Conservation (phyloP, 2,888 invertebrate genomes). For the Ormyrus thymus region DNA sequence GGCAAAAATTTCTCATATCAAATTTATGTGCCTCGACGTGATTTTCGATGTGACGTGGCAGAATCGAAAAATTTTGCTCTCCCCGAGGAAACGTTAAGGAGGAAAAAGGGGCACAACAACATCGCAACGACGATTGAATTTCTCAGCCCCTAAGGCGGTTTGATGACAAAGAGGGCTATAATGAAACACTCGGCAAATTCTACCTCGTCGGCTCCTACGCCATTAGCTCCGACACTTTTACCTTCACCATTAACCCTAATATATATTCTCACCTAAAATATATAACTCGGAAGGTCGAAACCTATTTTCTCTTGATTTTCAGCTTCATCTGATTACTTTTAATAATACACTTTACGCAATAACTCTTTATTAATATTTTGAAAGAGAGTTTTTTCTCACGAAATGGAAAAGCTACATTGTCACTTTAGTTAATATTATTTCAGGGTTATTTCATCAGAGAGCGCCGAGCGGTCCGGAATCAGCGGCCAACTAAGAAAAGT, state of each 20-base stretch:
- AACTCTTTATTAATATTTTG: too few species aligned
- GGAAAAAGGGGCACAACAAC: slow-evolving; percentile 46
- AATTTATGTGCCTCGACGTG: slow-evolving; percentile 39
- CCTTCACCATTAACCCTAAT: slow-evolving; percentile 40
- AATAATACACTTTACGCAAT: too few species aligned
- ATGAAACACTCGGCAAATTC: slow-evolving; percentile 60
- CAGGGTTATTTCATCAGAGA: slow-evolving; percentile 43
- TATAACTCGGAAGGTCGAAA: slow-evolving; percentile 5
- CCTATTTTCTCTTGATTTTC: slow-evolving; percentile 3
- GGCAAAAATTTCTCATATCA: slow-evolving; percentile 22
- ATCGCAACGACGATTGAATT: slow-evolving; percentile 58
- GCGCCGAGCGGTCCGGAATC: slow-evolving; percentile 36
- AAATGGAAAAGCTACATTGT: slow-evolving; percentile 43
- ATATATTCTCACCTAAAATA: slow-evolving; percentile 10
- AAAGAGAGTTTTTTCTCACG: not conserved
- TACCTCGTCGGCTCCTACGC: slow-evolving; percentile 54
- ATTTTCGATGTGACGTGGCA: slow-evolving; percentile 36
- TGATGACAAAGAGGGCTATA: slow-evolving; percentile 59
- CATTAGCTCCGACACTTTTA: slow-evolving; percentile 62
- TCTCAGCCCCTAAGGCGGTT: slow-evolving; percentile 58
- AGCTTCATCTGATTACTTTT: not conserved
- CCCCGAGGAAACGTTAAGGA: slow-evolving; percentile 47
- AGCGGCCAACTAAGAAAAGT: slow-evolving; percentile 53
- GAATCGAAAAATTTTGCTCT: slow-evolving; percentile 50
- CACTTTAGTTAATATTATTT: slow-evolving; percentile 39